Evolutionary conservation across 2,888 invertebrate species (phyloP).

Genomic region (Pardosa pseudoannulata): DNA sequence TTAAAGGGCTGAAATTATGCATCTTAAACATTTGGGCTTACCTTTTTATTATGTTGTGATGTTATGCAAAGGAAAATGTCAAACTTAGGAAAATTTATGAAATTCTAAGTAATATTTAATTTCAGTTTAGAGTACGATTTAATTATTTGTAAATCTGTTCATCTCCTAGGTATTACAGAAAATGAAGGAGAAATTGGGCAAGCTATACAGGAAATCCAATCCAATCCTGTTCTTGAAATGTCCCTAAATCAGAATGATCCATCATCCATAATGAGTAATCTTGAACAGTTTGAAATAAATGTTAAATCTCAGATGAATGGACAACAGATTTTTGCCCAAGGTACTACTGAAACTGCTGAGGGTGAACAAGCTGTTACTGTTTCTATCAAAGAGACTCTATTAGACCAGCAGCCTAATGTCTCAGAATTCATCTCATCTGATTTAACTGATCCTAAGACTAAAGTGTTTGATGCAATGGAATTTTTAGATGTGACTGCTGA

Average conservation of each 20-base stretch:
- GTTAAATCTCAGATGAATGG: conserved; percentile 59
- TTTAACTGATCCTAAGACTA: conserved; percentile 44
- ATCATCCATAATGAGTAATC: conserved; percentile 48
- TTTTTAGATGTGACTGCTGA: conserved; percentile 44
- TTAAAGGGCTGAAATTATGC: too few species aligned
- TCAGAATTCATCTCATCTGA: conserved; percentile 47
- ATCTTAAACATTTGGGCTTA: too few species aligned
- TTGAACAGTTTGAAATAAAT: conserved; percentile 66
- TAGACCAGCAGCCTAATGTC: conserved; percentile 25
- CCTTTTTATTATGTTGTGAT: too few species aligned
- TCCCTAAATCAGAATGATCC: conserved; percentile 56
- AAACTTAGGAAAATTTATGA: too few species aligned
- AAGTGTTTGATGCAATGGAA: conserved; percentile 56
- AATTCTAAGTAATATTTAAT: too few species aligned
- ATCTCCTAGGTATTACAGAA: conserved; percentile 1
- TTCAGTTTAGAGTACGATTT: too few species aligned
- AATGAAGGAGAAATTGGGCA: conserved; percentile 66
- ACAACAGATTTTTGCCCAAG: conserved; percentile 63
- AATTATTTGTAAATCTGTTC: too few species aligned
- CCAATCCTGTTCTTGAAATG: conserved; percentile 56
- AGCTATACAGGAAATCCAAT: conserved; percentile 66
- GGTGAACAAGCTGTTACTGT: conserved; percentile 59
- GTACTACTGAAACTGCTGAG: conserved; percentile 60
- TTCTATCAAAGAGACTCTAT: conserved; percentile 62
- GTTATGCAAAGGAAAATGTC: too few species aligned